Conservation (phyloP, 2,888 invertebrate genomes). For the Leistus spinibarbis region DNA sequence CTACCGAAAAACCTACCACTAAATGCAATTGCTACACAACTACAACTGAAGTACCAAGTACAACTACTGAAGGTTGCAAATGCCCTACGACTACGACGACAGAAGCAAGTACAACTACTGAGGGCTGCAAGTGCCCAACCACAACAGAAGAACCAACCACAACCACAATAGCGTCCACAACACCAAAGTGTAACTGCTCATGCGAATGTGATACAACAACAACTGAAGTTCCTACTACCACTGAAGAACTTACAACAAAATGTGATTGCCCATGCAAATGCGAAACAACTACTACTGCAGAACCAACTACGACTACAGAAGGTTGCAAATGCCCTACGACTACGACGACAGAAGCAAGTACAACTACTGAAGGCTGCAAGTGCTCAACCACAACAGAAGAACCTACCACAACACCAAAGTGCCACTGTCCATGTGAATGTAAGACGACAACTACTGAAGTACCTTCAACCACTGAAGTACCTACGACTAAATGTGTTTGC, state of each 20-base stretch:
- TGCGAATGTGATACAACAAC: conserved; percentile 2
- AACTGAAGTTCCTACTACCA: not conserved
- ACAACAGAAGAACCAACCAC: not conserved
- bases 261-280: not conserved
- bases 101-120: not conserved
- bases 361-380: not conserved
- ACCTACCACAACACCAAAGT: not conserved
- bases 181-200: not conserved
- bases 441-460: not conserved
- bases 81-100: not conserved
- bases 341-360: not conserved
- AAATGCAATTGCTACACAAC: not conserved
- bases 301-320: not conserved
- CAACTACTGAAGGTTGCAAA: not conserved
- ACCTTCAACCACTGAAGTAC: not conserved
- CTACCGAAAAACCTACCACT: conserved; percentile 8
- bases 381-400: not conserved
- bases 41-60: not conserved
- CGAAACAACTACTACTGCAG: not conserved
- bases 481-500: not conserved
- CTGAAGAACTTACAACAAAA: not conserved
- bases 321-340: not conserved
- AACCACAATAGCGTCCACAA: not conserved
- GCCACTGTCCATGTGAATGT: not conserved
- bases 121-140: not conserved